Evolutionary conservation across 2,113 vertebrate genomes (phyloP).

Genomic region (Crotophaga sulcirostris): DNA sequence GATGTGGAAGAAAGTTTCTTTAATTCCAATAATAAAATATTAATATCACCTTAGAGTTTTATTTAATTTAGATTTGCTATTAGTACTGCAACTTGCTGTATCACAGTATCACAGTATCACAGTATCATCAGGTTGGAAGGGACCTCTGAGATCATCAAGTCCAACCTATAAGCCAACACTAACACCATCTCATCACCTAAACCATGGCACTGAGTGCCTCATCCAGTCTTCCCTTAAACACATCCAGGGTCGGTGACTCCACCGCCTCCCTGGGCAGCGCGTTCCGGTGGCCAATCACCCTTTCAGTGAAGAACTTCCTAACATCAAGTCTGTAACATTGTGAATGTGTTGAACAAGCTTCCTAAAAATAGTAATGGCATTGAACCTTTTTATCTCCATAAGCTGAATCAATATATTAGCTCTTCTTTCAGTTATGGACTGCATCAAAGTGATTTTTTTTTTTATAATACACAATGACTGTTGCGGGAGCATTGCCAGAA

Average conservation of each 20-base stretch:
- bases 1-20: not conserved
- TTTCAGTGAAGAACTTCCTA: no score
- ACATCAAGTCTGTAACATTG: no score
- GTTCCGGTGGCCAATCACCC: no score
- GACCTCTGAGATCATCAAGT: no score
- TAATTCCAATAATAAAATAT: not conserved
- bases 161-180: no score
- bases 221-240: no score
- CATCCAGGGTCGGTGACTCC: no score
- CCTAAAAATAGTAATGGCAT: not conserved
- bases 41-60: not conserved
- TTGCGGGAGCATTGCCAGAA: not conserved
- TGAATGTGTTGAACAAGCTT: not conserved
- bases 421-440: not conserved
- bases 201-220: no score
- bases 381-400: not conserved
- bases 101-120: no score
- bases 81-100: not conserved
- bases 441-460: not conserved
- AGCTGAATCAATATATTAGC: not conserved
- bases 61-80: not conserved
- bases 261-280: no score
- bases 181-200: no score
- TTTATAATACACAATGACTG: not conserved
- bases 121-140: no score